phyloP scores from a whole-genome alignment of 2,888 invertebrate species.

The Heliconius erato region DNA sequence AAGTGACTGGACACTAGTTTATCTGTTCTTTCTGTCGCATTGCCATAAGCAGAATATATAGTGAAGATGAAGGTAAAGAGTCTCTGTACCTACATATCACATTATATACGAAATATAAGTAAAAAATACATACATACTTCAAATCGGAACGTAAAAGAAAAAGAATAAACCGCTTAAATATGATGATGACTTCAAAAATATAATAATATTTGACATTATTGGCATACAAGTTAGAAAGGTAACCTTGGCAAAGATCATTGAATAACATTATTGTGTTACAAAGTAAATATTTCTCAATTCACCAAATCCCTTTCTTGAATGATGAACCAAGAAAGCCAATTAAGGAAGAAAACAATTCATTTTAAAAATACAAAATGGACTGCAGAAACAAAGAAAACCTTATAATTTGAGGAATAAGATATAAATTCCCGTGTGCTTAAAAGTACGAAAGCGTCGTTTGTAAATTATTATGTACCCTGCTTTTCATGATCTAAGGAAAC shows the following conservation, averaged over 20 bases:
- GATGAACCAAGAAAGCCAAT: conserved; percentile 60
- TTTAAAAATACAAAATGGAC: conserved; percentile 53
- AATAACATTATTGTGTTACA: conserved; percentile 25
- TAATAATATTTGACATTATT: neutral
- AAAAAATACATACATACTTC: too few relatives aligned
- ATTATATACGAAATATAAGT: too few relatives aligned
- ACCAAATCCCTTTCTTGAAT: conserved; percentile 51
- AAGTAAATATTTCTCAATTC: conserved; percentile 30
- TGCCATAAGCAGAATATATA: too few relatives aligned
- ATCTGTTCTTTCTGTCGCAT: too few relatives aligned
- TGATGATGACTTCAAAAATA: neutral
- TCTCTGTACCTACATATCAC: neutral
- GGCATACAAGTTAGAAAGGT: neutral
- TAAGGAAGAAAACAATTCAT: conserved; percentile 59
- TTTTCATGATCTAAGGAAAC: conserved; percentile 34
- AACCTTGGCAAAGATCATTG: conserved; percentile 9
- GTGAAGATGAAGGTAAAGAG: too few relatives aligned
- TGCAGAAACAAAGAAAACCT: conserved; percentile 26
- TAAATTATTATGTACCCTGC: conserved; percentile 39
- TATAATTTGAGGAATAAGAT: neutral
- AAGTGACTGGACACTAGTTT: too few relatives aligned
- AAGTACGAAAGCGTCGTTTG: conserved; percentile 27
- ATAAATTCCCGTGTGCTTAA: neutral
- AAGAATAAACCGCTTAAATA: neutral
- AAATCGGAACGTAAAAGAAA: neutral